Evolutionary conservation across 2,113 vertebrate genomes (phyloP), one percentile per base, ranked within the genome.

Genomic region (Dicaeum eximium): DNA sequence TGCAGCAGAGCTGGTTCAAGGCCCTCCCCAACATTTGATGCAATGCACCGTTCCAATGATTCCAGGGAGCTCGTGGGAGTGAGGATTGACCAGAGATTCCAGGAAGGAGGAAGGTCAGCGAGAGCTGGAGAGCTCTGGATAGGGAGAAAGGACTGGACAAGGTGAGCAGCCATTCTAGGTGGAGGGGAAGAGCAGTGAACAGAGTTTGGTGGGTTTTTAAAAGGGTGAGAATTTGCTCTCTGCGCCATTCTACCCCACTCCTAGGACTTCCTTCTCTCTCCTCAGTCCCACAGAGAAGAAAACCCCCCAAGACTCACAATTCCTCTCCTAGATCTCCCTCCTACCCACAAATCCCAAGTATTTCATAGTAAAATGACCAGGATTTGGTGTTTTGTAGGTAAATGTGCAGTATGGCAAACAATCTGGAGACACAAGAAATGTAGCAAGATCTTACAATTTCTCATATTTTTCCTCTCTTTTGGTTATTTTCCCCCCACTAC

Each of bases 161-260:
- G 37, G 23, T 47, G 33, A 72, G 13, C 14, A 92, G 48, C 35
- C 13, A 35, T 70, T 69, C 31, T 54, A 78, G 20, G 8, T 0
- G 70, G n/a, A 86, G 11, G 3, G 15, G 10, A 80, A 91, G 28
- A 48, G 50, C 24, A 80, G 8, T 15, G 37, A 72, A 65, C 21
- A 60, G 57, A 72, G 4, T 33, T 2, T 20, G 10, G 28, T 60
- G 23, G 0, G 8, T 0, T n/a, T 75, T 62, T 72, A 42, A 27
- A 58, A 69, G 27, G 40, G 16, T 11, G 35, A 8, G 11, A 44
- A 47, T 44, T 60, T 80, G 9, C 8, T 7, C 14, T 64, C 13
- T 42, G 14, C 9, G 1, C 35, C 48, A 48, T 70, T 45, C 48
- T 66, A 81, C 8, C 15, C 30, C 11, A 62, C 30, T 62, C 38